These are phyloP conservation scores for Laticauda laticaudata DNA, from an alignment of 2,113 vertebrate genomes.

Conservation along the genomic window DNA sequence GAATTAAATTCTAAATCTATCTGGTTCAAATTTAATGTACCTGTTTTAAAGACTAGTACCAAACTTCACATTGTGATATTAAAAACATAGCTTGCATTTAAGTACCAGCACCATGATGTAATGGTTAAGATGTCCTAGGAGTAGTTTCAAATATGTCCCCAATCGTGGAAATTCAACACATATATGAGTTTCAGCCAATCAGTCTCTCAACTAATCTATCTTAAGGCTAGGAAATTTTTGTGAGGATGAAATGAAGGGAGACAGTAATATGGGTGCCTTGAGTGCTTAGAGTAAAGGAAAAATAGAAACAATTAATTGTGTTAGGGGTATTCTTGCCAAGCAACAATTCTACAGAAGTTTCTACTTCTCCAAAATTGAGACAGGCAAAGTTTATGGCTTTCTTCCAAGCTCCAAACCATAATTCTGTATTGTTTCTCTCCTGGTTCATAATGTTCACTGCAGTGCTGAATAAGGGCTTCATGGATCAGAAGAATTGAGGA, in stretches of 20 bases:
- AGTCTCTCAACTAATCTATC: not conserved
- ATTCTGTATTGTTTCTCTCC: not conserved
- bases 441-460: not conserved
- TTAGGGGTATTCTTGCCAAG: not conserved
- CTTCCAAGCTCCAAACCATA: not conserved
- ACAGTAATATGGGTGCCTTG: not conserved
- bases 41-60: not conserved
- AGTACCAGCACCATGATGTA: not conserved
- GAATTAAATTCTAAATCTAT: not conserved
- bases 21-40: not conserved
- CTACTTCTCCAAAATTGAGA: not conserved
- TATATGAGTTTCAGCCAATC: not conserved
- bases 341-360: not conserved
- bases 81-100: not conserved
- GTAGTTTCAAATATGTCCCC: not conserved
- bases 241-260: not conserved
- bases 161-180: not conserved
- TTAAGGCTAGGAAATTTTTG: not conserved
- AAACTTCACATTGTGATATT: not conserved
- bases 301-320: not conserved
- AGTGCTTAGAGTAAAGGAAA: not conserved
- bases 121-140: not conserved
- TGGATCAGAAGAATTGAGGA: not conserved
- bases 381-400: not conserved
- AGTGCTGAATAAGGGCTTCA: not conserved